Base-by-base conservation (phyloP, 2,888 invertebrate species). In the Machimus rusticus region DNA sequence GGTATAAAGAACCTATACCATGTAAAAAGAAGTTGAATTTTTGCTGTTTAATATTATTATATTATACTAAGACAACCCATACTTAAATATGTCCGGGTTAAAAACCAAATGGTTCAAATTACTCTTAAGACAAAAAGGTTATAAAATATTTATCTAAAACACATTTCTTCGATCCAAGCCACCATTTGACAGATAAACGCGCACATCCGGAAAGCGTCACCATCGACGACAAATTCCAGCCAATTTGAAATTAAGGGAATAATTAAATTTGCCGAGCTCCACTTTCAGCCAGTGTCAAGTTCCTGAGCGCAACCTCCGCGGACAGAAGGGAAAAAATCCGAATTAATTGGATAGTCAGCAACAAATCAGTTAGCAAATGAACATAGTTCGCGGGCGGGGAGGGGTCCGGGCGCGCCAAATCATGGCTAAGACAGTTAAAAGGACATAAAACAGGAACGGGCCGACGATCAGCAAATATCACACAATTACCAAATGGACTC, bases 401-500 rank as follows among this genome's bases (percentile, higher is more conserved):
- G 19, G 16, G 43, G 4, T 4, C 66, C 28, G 66, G 14, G 57
- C 8, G 46, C 4, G 14, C 39, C 74, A 74, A 74, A 74, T 46
- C 43, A 46, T 57, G 79, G 57, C 57, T 39, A 55, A 82, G 66
- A 37, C 82, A 82, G 82, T 81, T 66, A 87, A 78, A 79, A 86
- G 86, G 86, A 86, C 66, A 86, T 86, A 86, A 87, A 81, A 23
- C 31, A 77, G 74, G 76, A 88, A 87, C 87, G 86, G 77, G n/a
- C 85, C 51, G 86, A 86, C 82, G 87, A 88, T 88, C 88, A 88
- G 88, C 82, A 88, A 87, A 88, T 87, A 81, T 84, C 76, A 55
- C 39, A 77, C 87, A 87, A 87, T 87, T 87, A 87, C 39, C 76
- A 87, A 87, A 87, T 87, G 87, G 74, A 77, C 77, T 77, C 76